Conservation (phyloP, 2,888 invertebrate species). For the Drosophila falleni region DNA sequence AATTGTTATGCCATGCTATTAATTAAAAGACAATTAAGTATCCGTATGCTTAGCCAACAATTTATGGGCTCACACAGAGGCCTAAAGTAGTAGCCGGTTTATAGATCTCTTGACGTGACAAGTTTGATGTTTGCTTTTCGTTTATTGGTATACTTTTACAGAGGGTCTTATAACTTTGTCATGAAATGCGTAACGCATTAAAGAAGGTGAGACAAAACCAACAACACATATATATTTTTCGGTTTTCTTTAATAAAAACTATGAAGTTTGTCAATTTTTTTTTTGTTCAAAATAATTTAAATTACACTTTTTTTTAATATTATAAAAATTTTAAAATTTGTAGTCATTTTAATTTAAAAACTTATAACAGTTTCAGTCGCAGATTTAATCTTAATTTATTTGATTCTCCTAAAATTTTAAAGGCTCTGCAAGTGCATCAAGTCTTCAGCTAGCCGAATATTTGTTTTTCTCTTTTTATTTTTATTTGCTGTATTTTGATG, state of each 20-base stretch:
- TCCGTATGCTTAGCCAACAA: conserved; percentile 13
- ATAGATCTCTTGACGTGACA: conserved; percentile 24
- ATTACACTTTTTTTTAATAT: no score
- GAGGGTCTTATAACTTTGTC: background rate
- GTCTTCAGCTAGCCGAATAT: background rate
- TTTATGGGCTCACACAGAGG: conserved; percentile 20
- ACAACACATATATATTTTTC: no score
- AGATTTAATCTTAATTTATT: no score
- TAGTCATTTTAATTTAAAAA: no score
- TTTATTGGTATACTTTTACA: conserved; percentile 12
- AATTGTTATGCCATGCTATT: conserved; percentile 21
- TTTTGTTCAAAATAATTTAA: no score
- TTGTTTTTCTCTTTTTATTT: background rate
- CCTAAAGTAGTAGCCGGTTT: conserved; percentile 20
- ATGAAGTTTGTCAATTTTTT: no score
- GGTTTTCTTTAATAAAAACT: no score
- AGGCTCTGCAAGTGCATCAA: background rate
- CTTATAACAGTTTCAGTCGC: no score
- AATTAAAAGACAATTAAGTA: conserved; percentile 29
- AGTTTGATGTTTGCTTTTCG: conserved; percentile 16
- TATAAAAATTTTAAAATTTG: no score
- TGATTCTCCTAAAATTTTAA: no score
- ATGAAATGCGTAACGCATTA: background rate
- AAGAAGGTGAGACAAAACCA: no score
- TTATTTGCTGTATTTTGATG: conserved; percentile 8